Evolutionary conservation across 2,888 invertebrate genomes (phyloP), one percentile per base, ranked within the genome.

Genomic region (Argyresthia albistria): DNA sequence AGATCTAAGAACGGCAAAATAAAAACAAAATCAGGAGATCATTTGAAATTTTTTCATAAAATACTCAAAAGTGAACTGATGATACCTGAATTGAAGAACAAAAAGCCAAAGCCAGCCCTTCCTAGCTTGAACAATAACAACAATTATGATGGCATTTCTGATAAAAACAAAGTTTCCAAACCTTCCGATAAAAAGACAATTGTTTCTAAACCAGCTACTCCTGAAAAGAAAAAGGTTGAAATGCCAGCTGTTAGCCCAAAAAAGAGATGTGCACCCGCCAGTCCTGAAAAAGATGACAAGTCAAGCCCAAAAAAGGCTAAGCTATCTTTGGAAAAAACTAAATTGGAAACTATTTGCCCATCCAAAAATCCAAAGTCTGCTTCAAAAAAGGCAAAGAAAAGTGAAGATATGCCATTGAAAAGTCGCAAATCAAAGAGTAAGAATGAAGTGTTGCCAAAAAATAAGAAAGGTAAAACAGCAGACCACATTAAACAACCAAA

Each of bases 41-140:
- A 72, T 57, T 58, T 80, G 25, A 67, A 69, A 56, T 58, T 75
- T 35, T 64, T 80, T 55, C 72, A 78, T 58, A 70, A 73, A 48
- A 78, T 83, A 52, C 61, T 84, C 50, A 80, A 76, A 56, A 73
- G 65, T 65, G 84, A 86, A 66, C 66, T 86, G 9, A 63, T 75
- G 63, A 80, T 80, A 57, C 59, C 52, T 52, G 43, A 36, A 54
- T 50, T 52, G 36, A 49, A 51, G 37, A 45, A 42, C 25, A 54
- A 52, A 49, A 55, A 55, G 37, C 46, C 46, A 50, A 56, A 46
- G 51, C 51, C 43, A 54, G 42, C 43, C 8, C 54, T 52, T 49
- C 54, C 15, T 53, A 54, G 25, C 49, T 36, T 14, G 36, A 49
- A 8, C 36, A 49, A 73, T 58, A 88, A 90, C 73, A 89, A 90